Evolutionary conservation across 1,140 invertebrate species (phyloP).

Genomic region (Arctopsyche grandis): DNA sequence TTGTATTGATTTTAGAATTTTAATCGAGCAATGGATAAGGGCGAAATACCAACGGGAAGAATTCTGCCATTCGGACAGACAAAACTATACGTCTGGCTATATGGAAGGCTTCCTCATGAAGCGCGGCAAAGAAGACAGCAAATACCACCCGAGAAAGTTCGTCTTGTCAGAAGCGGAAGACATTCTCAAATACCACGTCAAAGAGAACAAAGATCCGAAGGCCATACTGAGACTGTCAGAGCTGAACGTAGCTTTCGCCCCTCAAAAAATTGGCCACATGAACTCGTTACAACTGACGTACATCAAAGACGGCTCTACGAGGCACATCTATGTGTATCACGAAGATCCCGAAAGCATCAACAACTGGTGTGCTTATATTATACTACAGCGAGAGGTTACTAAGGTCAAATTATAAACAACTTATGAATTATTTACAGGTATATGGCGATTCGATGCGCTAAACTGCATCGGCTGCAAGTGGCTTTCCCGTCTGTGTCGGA

Average conservation of each 20-base stretch:
- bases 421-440: conserved; percentile 79
- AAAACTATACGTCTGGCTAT: conserved; percentile 78
- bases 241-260: conserved; percentile 86
- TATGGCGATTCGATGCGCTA: conserved; percentile 86
- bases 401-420: no score
- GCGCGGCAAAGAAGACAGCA: conserved; percentile 85
- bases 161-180: conserved; percentile 82
- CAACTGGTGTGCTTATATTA: conserved; percentile 73
- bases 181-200: conserved; percentile 85
- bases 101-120: conserved; percentile 92
- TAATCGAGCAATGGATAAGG: conserved; percentile 90
- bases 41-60: conserved; percentile 92
- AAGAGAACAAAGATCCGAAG: conserved; percentile 87
- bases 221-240: conserved; percentile 83
- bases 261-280: conserved; percentile 82
- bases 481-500: conserved; percentile 84
- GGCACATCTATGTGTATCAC: conserved; percentile 89
- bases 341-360: conserved; percentile 86
- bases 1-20: conserved; percentile 69
- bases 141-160: conserved; percentile 86
- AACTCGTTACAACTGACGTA: conserved; percentile 87
- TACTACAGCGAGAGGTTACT: no score
- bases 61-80: conserved; percentile 81
- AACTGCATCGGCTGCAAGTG: conserved; percentile 82
- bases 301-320: conserved; percentile 82